Conservation (phyloP, 2,113 vertebrate genomes). For the Solenodon paradoxus region DNA sequence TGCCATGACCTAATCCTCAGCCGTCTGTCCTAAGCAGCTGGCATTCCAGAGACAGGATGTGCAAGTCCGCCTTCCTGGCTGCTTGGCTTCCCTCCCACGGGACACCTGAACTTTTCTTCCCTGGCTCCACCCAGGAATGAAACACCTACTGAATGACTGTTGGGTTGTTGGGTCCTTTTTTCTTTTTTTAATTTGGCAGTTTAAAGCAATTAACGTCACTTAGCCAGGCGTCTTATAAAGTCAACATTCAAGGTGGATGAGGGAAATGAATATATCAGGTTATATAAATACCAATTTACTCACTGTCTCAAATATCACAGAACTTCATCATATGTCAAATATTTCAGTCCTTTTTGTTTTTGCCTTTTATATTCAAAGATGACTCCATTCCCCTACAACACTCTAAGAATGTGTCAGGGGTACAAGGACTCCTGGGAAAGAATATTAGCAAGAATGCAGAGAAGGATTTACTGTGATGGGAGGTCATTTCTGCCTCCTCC, state of each 20-base stretch:
- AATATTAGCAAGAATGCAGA: not conserved
- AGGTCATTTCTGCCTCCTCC: not conserved
- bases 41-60: not conserved
- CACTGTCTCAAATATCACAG: constrained; percentile 73
- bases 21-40: no score
- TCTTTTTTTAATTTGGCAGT: constrained; percentile 64
- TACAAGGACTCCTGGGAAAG: not conserved
- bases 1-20: not conserved
- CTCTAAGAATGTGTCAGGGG: not conserved
- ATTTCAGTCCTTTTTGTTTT: constrained; percentile 59
- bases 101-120: not conserved
- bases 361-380: constrained; percentile 49
- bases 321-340: constrained; percentile 71
- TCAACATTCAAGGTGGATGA: constrained; percentile 64
- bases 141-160: constrained; percentile 64
- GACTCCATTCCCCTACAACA: constrained; percentile 35
- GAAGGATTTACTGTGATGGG: not conserved
- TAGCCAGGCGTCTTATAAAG: constrained; percentile 73
- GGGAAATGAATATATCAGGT: constrained; percentile 67
- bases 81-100: not conserved
- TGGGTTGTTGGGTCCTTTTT: no score
- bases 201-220: constrained; percentile 74
- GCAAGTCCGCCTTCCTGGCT: not conserved
- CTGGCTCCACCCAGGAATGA: not conserved
- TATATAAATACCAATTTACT: constrained; percentile 77